phyloP scores from a whole-genome alignment of 1,140 invertebrate species.

The Scaptomyza graminum region DNA sequence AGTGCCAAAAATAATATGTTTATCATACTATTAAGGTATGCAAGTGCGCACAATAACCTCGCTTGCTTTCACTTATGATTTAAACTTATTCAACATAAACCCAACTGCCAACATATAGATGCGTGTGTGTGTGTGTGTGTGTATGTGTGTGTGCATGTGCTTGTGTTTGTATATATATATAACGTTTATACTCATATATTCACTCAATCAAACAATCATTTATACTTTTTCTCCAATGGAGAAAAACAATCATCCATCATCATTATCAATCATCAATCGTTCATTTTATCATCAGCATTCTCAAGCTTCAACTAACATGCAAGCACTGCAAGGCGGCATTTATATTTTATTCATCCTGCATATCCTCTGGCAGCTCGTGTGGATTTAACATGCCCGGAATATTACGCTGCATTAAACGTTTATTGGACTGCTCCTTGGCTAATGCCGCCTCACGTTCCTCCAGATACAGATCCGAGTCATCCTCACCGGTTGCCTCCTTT shows the following conservation, averaged over 20 bases:
- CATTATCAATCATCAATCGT: constrained; percentile 43
- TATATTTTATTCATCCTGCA: constrained; percentile 91
- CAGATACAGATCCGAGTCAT: constrained; percentile 98
- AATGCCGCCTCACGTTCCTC: constrained; percentile 97
- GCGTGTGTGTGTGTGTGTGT: constrained; percentile 39
- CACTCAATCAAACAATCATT: constrained; percentile 82
- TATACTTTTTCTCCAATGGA: constrained; percentile 69
- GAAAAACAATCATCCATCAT: constrained; percentile 75
- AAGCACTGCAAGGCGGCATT: constrained; percentile 30
- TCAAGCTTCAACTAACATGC: constrained; percentile 69
- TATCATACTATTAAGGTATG: constrained; percentile 79
- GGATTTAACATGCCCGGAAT: constrained; percentile 99
- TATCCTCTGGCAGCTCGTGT: constrained; percentile 98
- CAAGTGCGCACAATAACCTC: constrained; percentile 56
- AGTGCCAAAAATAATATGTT: constrained; percentile 73
- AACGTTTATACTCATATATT: constrained; percentile 77
- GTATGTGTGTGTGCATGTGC: constrained; percentile 43
- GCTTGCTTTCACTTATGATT: constrained; percentile 31
- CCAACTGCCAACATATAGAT: constrained; percentile 45
- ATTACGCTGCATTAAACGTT: constrained; percentile 94
- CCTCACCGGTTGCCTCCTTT: constrained; percentile 98
- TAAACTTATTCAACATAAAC: constrained; percentile 62
- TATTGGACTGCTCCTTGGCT: constrained; percentile 95
- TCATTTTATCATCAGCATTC: constrained; percentile 44
- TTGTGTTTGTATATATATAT: constrained; percentile 74